These are phyloP conservation scores for Heliconius aoede DNA, from an alignment of 2,888 invertebrate genomes.

Conservation along the genomic window DNA sequence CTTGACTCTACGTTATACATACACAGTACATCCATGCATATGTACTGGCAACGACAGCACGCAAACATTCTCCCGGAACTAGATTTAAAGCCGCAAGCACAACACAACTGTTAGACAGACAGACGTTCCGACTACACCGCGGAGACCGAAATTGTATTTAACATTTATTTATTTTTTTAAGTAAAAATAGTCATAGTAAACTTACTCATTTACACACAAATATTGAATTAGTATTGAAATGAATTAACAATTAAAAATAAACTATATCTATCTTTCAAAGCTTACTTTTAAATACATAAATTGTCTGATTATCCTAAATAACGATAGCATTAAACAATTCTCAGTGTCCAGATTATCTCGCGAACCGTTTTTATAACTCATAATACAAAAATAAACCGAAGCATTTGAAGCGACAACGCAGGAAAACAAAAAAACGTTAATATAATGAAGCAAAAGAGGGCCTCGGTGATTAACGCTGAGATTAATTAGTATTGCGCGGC, in stretches of 20 bases:
- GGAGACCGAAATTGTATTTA: conserved; percentile 16
- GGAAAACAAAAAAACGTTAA: conserved; percentile 15
- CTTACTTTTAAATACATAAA: not conserved
- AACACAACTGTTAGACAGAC: conserved; percentile 17
- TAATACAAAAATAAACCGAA: conserved; percentile 20
- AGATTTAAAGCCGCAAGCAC: conserved; percentile 21
- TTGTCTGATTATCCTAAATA: not conserved
- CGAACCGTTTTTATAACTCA: not conserved
- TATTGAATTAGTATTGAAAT: not conserved
- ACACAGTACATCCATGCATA: not conserved
- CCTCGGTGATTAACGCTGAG: conserved; percentile 73
- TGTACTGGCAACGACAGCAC: conserved; percentile 9
- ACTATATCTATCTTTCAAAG: not conserved
- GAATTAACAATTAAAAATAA: not conserved
- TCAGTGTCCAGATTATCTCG: conserved; percentile 10
- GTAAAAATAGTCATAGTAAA: not conserved
- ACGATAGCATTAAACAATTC: conserved; percentile 13
- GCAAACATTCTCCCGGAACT: conserved; percentile 18
- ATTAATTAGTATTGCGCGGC: conserved; percentile 77
- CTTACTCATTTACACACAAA: not conserved
- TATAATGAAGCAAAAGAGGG: conserved; percentile 42
- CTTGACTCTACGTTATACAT: not conserved
- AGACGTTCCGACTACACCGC: conserved; percentile 14
- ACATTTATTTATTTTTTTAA: not conserved
- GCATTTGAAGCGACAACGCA: conserved; percentile 13